Evolutionary conservation across 2,113 vertebrate species (phyloP).

Genomic region (Dasyurus viverrinus): DNA sequence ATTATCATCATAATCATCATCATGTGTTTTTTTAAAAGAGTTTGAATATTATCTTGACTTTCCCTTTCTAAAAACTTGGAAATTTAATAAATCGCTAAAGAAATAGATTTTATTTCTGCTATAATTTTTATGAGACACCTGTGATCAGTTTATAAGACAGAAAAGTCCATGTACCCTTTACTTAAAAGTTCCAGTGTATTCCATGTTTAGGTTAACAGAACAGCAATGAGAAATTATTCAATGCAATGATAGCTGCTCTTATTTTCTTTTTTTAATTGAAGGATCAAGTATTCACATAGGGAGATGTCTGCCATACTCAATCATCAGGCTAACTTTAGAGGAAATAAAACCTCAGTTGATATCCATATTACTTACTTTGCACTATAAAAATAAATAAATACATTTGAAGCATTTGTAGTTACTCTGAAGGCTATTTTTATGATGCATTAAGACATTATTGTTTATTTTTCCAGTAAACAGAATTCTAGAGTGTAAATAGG

Average conservation of each 20-base stretch:
- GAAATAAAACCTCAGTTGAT: slow-evolving; percentile 12
- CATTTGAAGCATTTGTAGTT: slow-evolving; percentile 51
- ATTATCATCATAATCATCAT: too few species aligned
- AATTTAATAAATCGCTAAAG: slow-evolving; percentile 69
- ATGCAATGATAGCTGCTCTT: slow-evolving; percentile 13
- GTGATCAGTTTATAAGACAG: slow-evolving; percentile 57
- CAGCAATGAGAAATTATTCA: slow-evolving; percentile 54
- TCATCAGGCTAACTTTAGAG: slow-evolving; percentile 43
- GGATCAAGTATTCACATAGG: slow-evolving; percentile 68
- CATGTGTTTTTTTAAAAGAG: slow-evolving; percentile 29
- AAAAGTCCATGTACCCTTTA: slow-evolving; percentile 62
- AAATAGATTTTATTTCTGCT: slow-evolving; percentile 62
- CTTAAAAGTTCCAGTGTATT: slow-evolving; percentile 46
- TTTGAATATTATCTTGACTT: neutral
- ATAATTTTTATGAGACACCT: slow-evolving; percentile 71
- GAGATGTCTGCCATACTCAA: slow-evolving; percentile 66
- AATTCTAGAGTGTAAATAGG: slow-evolving; percentile 58
- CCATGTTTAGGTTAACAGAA: slow-evolving; percentile 67
- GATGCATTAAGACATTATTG: slow-evolving; percentile 44
- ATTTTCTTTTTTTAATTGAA: slow-evolving; percentile 76
- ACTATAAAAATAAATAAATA: slow-evolving; percentile 58
- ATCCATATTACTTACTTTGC: neutral
- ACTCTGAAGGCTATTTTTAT: slow-evolving; percentile 57
- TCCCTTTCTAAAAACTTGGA: slow-evolving; percentile 32
- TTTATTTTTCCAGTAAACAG: slow-evolving; percentile 74